Conservation (phyloP, 2,888 invertebrate species). For the Philereme vetulata region DNA sequence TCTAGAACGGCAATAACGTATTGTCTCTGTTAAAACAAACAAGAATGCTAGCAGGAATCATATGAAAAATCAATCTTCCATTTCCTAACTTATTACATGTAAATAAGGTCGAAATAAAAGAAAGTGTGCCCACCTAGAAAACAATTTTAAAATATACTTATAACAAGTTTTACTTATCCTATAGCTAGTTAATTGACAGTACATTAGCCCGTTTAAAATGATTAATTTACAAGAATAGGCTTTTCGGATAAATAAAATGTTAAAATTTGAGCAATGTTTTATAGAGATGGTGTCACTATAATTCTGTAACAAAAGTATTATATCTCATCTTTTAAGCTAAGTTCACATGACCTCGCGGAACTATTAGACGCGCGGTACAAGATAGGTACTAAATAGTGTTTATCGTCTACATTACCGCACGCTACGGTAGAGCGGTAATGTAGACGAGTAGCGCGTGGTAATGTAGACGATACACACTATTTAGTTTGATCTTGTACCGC, state of each 20-base stretch:
- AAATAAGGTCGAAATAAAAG: conserved; percentile 20
- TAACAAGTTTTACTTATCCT: conserved; percentile 51
- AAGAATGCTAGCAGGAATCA: conserved; percentile 52
- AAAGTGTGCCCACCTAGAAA: conserved; percentile 31
- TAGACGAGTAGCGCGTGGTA: too few relatives aligned
- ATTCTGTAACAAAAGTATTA: conserved; percentile 7
- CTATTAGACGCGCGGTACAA: too few relatives aligned
- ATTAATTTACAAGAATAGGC: conserved; percentile 19
- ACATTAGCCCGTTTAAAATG: conserved; percentile 38
- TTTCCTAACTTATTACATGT: conserved; percentile 1
- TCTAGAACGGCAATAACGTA: conserved; percentile 45
- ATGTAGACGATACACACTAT: too few relatives aligned
- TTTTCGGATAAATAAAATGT: conserved; percentile 20
- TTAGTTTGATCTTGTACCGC: too few relatives aligned
- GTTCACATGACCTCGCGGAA: too few relatives aligned
- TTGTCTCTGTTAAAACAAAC: conserved; percentile 40
- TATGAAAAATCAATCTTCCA: conserved; percentile 15
- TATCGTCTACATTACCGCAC: too few relatives aligned
- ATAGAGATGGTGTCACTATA: conserved; percentile 10
- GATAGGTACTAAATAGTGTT: too few relatives aligned
- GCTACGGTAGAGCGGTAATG: too few relatives aligned
- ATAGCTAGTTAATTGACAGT: conserved; percentile 63
- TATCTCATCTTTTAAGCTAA: too few relatives aligned
- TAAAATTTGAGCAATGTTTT: conserved; percentile 28
- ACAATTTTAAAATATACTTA: conserved; percentile 35